Base-by-base conservation (phyloP, 2,888 invertebrate genomes). In the Leucoma salicis region DNA sequence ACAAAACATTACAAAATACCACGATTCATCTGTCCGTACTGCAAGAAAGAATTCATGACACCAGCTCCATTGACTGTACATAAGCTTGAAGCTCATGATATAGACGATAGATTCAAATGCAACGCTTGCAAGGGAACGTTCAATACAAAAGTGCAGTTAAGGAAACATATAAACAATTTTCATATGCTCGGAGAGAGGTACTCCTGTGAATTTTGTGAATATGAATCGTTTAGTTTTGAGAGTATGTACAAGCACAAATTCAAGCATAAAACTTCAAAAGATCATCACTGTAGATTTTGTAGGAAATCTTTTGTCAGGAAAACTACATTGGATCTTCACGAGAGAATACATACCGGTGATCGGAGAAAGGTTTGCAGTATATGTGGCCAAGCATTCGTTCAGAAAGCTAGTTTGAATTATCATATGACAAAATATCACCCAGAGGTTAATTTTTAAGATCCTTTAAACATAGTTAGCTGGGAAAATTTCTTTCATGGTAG, bases 391-490 rank as follows among this genome's bases (percentile, higher is more conserved):
- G 82, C 85, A 25, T 90, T 88, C 42, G 86, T 86, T 0, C 86
- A 88, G 49, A 87, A 87, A 49, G 82, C 87, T 0, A 87, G 87
- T 44, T 53, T 85, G 44, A 87, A 87, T 46, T 87, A 84, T 48
- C 86, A 88, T 25, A 86, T 87, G 87, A 58, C 73, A 0, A 89
- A 84, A 31, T 78, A 86, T 36, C 87, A 88, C 45, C 86, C 88
- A 0, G 79, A 69, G n/a, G 82, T 83, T 0, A 74, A 75, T 25
- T 86, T 69, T 58, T 83, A 28, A 11, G 11, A 18, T 3, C 18
- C n/a, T n/a, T n/a, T n/a, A n/a, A n/a, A n/a, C n/a, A n/a, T n/a
- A n/a, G n/a, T n/a, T n/a, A n/a, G n/a, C n/a, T n/a, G n/a, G n/a
- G n/a, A n/a, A n/a, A n/a, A n/a, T n/a, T n/a, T n/a, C n/a, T n/a